Conservation (phyloP, 2,113 vertebrate genomes). For the Dicrurus megarhynchus region DNA sequence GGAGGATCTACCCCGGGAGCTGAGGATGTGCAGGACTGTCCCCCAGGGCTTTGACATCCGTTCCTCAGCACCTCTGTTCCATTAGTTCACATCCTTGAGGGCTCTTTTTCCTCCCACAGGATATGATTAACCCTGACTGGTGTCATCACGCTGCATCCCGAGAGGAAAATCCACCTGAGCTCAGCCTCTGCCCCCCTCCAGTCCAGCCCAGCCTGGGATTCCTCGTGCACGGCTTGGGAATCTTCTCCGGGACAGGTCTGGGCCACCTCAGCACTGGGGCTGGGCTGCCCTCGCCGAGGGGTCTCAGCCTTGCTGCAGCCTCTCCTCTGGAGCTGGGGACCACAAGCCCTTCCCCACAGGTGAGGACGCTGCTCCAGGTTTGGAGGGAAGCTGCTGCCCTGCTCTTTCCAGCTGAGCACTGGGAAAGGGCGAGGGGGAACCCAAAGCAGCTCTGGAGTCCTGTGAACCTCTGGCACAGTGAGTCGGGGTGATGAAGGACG, state of each 20-base stretch:
- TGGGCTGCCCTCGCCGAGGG: fast-evolving
- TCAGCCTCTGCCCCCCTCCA: neutral
- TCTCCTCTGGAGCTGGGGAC: neutral
- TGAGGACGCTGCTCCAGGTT: neutral
- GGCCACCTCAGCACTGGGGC: fast-evolving
- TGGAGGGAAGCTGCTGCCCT: neutral
- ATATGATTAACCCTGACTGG: neutral
- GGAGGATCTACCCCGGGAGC: neutral
- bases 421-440: fast-evolving
- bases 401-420: neutral
- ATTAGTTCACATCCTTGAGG: neutral
- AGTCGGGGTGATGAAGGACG: neutral
- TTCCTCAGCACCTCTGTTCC: neutral
- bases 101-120: constrained; percentile 12
- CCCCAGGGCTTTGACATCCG: neutral
- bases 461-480: neutral
- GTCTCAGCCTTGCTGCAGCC: neutral
- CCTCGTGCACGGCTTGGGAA: fast-evolving
- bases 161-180: neutral
- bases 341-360: neutral
- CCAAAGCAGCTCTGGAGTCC: neutral
- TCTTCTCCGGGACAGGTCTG: neutral
- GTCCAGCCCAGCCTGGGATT: neutral
- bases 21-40: neutral
- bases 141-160: fast-evolving